Percentiles rank a stretch among this genome's conserved stretches.
Conservation (phyloP, 35 echinoderm and acorn worm species). For the Stichopus chloronotus region DNA sequence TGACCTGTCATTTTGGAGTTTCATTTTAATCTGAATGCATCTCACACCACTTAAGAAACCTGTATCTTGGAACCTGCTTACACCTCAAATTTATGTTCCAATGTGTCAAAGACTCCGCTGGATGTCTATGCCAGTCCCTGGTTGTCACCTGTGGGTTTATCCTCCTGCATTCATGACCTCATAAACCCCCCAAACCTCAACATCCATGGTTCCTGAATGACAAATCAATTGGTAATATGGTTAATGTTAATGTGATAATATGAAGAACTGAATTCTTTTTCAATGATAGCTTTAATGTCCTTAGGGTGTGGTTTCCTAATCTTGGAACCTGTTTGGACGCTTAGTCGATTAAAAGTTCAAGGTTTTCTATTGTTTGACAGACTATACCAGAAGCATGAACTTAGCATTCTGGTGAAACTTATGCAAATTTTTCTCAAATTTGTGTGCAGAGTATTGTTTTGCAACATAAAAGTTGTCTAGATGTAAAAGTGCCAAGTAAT, state of each 20-base stretch:
- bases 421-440: too few species aligned
- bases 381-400: too few species aligned
- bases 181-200: conserved; percentile 30
- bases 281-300: not conserved
- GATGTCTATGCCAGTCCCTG: not conserved
- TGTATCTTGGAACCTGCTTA: too few species aligned
- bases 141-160: conserved; percentile 36
- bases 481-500: not conserved
- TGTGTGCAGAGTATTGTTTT: not conserved
- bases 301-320: not conserved
- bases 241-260: not conserved
- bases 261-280: not conserved
- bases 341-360: not conserved
- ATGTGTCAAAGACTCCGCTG: not conserved
- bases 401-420: too few species aligned
- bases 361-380: too few species aligned
- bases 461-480: not conserved
- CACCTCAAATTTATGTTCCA: conserved; percentile 17
- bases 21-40: too few species aligned
- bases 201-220: conserved; percentile 21
- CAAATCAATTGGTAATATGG: not conserved
- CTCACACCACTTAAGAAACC: too few species aligned
- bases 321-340: not conserved
- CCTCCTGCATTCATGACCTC: not conserved
- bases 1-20: too few species aligned